Conservation (phyloP, 1,140 invertebrate species). For the Eciton burchellii region DNA sequence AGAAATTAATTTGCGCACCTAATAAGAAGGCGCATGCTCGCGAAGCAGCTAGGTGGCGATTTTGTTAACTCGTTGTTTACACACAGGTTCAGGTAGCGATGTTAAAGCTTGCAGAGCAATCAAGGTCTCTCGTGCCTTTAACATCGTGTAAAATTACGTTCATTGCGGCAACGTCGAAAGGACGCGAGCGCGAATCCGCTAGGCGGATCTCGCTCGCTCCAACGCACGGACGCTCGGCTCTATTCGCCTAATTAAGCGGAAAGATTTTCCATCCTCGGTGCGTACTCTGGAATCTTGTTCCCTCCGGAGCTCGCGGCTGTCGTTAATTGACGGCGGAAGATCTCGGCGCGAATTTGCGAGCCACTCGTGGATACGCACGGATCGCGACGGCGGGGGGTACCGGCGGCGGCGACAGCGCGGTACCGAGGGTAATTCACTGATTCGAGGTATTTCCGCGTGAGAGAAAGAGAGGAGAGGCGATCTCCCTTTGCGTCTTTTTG, state of each 20-base stretch:
- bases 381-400: conserved; percentile 61
- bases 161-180: neutral
- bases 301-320: conserved; percentile 4
- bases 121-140: conserved; percentile 12
- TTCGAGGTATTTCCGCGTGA: conserved; percentile 68
- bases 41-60: neutral
- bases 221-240: neutral
- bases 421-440: conserved; percentile 64
- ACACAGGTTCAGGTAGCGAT: neutral
- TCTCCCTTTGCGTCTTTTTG: conserved; percentile 23
- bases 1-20: too few relatives aligned
- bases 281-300: conserved; percentile 47
- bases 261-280: conserved; percentile 24
- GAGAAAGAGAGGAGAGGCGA: too few relatives aligned
- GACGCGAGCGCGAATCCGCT: neutral
- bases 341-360: conserved; percentile 62
- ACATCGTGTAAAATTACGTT: conserved; percentile 29
- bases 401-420: conserved; percentile 54
- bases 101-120: conserved; percentile 22
- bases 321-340: conserved; percentile 57
- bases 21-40: neutral
- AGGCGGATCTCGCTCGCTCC: conserved; percentile 15
- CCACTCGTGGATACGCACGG: conserved; percentile 59
- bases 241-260: conserved; percentile 46
- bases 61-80: conserved; percentile 20